Evolutionary conservation across 2,797 vertebrate species (phyloP), one percentile per base, ranked within the genome.

Genomic region (Neosalanx taihuensis): DNA sequence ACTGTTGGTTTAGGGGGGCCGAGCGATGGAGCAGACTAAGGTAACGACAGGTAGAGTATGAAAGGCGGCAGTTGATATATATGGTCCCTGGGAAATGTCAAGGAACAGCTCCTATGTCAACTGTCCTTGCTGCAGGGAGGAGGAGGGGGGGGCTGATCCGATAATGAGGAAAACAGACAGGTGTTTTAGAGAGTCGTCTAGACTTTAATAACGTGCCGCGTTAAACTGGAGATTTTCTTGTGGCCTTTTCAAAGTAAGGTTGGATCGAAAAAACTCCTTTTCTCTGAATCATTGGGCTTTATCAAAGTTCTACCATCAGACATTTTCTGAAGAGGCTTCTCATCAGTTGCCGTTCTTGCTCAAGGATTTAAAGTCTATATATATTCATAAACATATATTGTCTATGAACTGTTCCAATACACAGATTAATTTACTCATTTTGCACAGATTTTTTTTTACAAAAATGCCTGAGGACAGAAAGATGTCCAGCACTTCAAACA

Each of bases 131-230:
- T 1, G 56, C 72, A 53, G 15, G 56, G 46, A 56, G 67, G 57
- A 29, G 51, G 51, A n/a, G 49, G 13, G 15, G 49, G 49, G 49
- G 18, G 13, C 59, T 61, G n/a, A 67, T 46, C 29, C 10, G 29
- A 33, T 64, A 60, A 81, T 69, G 72, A 35, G 60, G 1, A 76
- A 78, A 78, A 60, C 26, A 72, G 60, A 33, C 67, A 78, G 57
- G 4, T 65, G 73, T 62, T 71, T 29, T 46, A 46, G 46, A 67
- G 35, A 35, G 57, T 30, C 56, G 35, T 57, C 33, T 41, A 49
- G 67, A 62, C 37, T 60, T 13, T 56, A 74, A 59, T 69, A 26
- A 59, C 46, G 23, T 51, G 49, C 31, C 30, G 12, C 6, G 13
- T 33, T 66, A 59, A 15, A 30, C 37, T 30, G 53, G 30, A 29